Base-by-base conservation (phyloP, 2,888 invertebrate species). In the Aethes cnicana region DNA sequence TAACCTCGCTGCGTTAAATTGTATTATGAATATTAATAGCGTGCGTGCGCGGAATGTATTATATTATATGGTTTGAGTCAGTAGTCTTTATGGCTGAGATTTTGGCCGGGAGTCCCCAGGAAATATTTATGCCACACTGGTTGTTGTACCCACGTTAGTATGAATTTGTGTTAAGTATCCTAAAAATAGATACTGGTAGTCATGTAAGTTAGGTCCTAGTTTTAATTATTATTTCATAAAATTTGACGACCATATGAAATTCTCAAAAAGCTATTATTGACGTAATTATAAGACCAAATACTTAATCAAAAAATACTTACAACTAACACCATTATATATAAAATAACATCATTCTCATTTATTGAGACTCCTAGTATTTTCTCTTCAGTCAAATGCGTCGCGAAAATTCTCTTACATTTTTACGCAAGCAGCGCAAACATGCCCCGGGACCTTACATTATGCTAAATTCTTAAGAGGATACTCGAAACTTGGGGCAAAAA, bases 11-110 rank as follows among this genome's bases (percentile, higher is more conserved):
- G 74, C 79, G 86, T 84, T 87, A 86, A 87, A 89, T 89, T 89
- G 84, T 88, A 89, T 89, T 88, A 89, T 89, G 88, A 89, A 89
- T 89, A 88, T 89, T 88, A 89, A 88, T 89, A 78, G 70, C 67
- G 68, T 76, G 78, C 71, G 82, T 77, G 71, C 68, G 72, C 62
- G 68, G 72, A 76, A 77, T 74, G 70, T 75, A 64, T 79, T 79
- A 75, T 76, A 77, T 79, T 78, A 77, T 77, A 79, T 72, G 77
- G 66, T 64, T 68, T 65, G 66, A 63, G 70, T 69, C 65, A 70
- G 68, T 57, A 68, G 65, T 75, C 79, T 81, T 80, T 81, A 82
- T 74, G 68, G 66, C 69, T 69, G 79, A 79, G 86, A 88, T 86
- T 85, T 83, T 59, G 60, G 58, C 48, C 48, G 59, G 57, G 59